Evolutionary conservation across 2,797 vertebrate species (phyloP), one percentile per base, ranked within the genome.

Genomic region (Streptopelia turtur): DNA sequence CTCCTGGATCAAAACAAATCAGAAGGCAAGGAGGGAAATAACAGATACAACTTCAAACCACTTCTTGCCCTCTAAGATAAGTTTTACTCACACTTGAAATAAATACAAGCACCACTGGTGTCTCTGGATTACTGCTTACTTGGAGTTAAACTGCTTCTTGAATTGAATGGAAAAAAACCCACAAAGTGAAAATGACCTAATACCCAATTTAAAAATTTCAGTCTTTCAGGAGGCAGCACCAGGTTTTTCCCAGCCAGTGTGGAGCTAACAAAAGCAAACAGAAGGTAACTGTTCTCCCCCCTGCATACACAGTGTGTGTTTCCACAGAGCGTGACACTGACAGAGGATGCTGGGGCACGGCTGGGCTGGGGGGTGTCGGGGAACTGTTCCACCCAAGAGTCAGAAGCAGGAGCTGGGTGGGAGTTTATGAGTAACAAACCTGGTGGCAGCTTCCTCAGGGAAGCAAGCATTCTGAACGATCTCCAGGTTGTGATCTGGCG

Each of bases 251-350:
- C 47, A 75, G 35, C 33, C 45, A 47, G 35, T 16, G 22, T 7
- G 21, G 53, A 83, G 56, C 31, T 71, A 37, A 37, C 13, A 18
- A 17, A 69, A 83, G 39, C 12, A 25, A 81, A 63, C 4, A 60
- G 13, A 35, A 21, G 47, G 2, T 8, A 53, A 23, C 11, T 25
- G 11, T 3, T 52, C 72, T 89, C n/a, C 43, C 45, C 13, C 1
- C 37, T 55, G 43, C 22, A 17, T 5, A 3, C 17, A 4, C 7
- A 27, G 39, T 1, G 5, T 4, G 3, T 23, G 17, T 33, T 70
- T 61, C 59, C 59, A n/a, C 2, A 9, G 65, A 65, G 23, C 24
- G 9, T 14, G 25, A 1, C 14, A n/a, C 41, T 0, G 1, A 24
- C 35, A 35, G 43, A 53, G 24, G 39, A 61, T 68, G 15, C 12